A percentile compares a stretch with the other conserved stretches of the same genome.
These are phyloP conservation scores for Drosophila phalerata DNA, from an alignment of 2,888 invertebrate species.

Conservation along the genomic window DNA sequence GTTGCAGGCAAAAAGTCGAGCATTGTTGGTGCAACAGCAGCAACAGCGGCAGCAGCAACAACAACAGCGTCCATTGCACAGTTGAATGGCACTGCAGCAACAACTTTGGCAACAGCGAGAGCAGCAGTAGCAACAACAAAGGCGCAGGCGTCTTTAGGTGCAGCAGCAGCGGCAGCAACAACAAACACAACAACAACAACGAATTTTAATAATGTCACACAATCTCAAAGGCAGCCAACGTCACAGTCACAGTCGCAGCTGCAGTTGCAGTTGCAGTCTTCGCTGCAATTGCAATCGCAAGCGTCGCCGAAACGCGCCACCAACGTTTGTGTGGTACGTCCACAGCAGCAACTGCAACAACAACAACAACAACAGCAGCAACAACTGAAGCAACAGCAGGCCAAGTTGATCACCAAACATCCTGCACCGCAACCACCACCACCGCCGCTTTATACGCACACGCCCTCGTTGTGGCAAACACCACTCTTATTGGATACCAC, in stretches of 20 bases:
- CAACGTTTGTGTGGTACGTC: constrained; percentile 81
- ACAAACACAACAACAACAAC: constrained; percentile 58
- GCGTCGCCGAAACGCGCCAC: constrained; percentile 71
- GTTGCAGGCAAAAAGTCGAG: constrained; percentile 53
- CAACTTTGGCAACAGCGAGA: constrained; percentile 39
- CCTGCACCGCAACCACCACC: constrained; percentile 66
- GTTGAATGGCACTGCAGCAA: constrained; percentile 60
- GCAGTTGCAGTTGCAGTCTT: constrained; percentile 62
- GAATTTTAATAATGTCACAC: constrained; percentile 80
- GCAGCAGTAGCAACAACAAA: constrained; percentile 59
- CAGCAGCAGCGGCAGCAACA: constrained; percentile 42
- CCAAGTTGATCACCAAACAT: constrained; percentile 40
- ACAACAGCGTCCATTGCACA: constrained; percentile 50
- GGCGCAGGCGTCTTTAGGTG: constrained; percentile 77
- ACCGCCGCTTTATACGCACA: constrained; percentile 73
- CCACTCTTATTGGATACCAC: constrained; percentile 78
- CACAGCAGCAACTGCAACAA: constrained; percentile 79
- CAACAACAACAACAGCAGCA: constrained; percentile 60
- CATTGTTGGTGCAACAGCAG: constrained; percentile 52
- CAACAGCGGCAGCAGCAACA: constrained; percentile 16
- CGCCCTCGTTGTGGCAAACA: constrained; percentile 83
- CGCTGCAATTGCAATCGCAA: constrained; percentile 63
- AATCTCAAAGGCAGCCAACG: constrained; percentile 74
- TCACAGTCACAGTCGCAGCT: constrained; percentile 57
- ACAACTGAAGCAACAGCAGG: constrained; percentile 63